phyloP scores from a whole-genome alignment of 2,113 vertebrate species.

The Scytalopus superciliaris region DNA sequence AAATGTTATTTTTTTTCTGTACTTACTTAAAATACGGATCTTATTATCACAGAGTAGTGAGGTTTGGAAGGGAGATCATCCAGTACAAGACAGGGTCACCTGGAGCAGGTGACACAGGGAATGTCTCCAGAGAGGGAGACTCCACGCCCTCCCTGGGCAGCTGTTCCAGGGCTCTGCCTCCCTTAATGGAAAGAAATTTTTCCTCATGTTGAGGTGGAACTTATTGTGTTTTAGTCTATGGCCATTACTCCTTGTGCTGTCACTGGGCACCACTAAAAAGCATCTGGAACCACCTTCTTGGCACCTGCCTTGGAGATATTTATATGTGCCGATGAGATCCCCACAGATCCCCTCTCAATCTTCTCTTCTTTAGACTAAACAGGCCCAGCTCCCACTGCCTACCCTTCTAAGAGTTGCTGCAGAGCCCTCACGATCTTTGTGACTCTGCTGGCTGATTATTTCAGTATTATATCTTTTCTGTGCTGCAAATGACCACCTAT shows the following conservation, averaged over 20 bases:
- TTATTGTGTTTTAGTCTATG: neutral
- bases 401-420: neutral
- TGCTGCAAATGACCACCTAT: neutral
- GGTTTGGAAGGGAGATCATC: neutral
- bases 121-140: neutral
- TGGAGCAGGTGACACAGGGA: neutral
- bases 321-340: neutral
- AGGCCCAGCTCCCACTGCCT: neutral
- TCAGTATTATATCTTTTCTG: neutral
- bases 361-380: neutral
- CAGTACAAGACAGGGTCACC: neutral
- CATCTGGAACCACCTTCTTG: neutral
- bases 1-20: neutral
- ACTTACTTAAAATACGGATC: neutral
- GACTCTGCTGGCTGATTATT: neutral
- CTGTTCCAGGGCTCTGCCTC: neutral
- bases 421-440: neutral
- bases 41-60: neutral
- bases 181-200: neutral
- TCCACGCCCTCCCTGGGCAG: neutral
- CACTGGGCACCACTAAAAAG: neutral
- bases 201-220: neutral
- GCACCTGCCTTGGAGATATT: neutral
- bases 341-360: neutral
- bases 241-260: neutral